phyloP scores from a whole-genome alignment of 2,888 invertebrate genomes.

The Plagodis pulveraria region DNA sequence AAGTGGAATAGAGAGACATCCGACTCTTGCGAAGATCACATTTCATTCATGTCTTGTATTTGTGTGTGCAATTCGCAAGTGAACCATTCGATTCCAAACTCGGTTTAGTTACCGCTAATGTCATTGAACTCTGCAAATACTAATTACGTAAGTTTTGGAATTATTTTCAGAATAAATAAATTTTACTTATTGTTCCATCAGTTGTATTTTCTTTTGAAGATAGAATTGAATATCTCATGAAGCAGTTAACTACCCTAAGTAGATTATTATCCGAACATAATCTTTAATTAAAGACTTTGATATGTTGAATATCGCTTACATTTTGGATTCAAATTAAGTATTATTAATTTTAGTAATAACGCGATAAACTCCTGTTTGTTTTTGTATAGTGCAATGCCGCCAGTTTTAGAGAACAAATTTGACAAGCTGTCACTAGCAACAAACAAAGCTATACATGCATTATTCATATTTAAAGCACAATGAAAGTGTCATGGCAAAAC shows the following conservation, averaged over 20 bases:
- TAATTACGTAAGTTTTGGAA: no score
- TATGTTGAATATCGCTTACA: no score
- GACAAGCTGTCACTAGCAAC: slow-evolving; percentile 48
- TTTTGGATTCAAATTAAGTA: no score
- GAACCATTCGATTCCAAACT: slow-evolving; percentile 25
- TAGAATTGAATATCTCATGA: no score
- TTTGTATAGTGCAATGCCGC: neutral
- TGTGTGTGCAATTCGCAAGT: slow-evolving; percentile 29
- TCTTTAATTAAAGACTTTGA: no score
- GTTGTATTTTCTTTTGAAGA: no score
- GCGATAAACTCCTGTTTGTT: no score
- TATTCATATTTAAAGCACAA: slow-evolving; percentile 51
- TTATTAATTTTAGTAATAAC: no score
- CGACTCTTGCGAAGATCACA: slow-evolving; percentile 47
- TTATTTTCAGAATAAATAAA: no score
- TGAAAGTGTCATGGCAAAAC: slow-evolving; percentile 48
- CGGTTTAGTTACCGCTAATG: slow-evolving; percentile 32
- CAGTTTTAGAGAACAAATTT: slow-evolving; percentile 9
- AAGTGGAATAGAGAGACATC: slow-evolving; percentile 55
- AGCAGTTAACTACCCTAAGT: no score
- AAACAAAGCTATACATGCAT: slow-evolving; percentile 55
- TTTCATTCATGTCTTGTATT: slow-evolving; percentile 46
- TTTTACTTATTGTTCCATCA: no score
- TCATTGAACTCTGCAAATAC: slow-evolving; percentile 40
- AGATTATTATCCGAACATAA: no score